A percentile compares a stretch with the other conserved stretches of the same genome.
phyloP scores from a whole-genome alignment of 2,888 invertebrate genomes.

The Microctonus brassicae region DNA sequence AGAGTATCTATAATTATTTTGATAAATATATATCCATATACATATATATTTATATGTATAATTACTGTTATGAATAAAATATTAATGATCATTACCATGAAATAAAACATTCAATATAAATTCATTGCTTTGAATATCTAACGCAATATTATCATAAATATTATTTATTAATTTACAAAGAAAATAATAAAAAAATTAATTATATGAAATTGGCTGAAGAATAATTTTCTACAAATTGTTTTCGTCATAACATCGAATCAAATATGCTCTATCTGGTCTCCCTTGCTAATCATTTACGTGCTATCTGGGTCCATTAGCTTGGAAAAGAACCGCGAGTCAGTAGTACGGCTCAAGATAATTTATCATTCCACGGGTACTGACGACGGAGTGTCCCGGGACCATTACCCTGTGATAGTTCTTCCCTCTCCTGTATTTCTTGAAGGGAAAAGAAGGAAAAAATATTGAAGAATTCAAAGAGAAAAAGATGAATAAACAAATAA shows the following conservation, averaged over 20 bases:
- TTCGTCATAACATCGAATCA: slow-evolving; percentile 30
- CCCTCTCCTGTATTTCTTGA: slow-evolving; percentile 18
- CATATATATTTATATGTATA: too few species aligned
- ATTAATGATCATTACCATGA: too few species aligned
- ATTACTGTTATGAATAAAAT: too few species aligned
- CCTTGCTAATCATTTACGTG: slow-evolving; percentile 37
- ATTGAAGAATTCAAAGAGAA: too few species aligned
- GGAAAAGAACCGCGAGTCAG: slow-evolving; percentile 46
- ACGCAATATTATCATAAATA: neutral
- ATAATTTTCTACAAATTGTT: slow-evolving; percentile 35
- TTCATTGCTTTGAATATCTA: neutral
- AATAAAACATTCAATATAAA: too few species aligned
- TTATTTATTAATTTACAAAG: neutral
- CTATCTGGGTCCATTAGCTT: slow-evolving; percentile 49
- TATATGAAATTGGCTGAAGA: neutral
- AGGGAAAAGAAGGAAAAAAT: neutral
- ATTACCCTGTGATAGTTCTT: slow-evolving; percentile 37
- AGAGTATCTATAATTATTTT: too few species aligned
- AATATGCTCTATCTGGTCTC: slow-evolving; percentile 27
- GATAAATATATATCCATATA: too few species aligned
- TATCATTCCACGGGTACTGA: slow-evolving; percentile 43
- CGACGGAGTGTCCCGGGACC: slow-evolving; percentile 40
- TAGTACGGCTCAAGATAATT: slow-evolving; percentile 48
- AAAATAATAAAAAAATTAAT: neutral
- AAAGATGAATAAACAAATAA: too few species aligned